Evolutionary conservation across 2,113 vertebrate genomes (phyloP).

Genomic region (Stomatorhinus ivindoensis): DNA sequence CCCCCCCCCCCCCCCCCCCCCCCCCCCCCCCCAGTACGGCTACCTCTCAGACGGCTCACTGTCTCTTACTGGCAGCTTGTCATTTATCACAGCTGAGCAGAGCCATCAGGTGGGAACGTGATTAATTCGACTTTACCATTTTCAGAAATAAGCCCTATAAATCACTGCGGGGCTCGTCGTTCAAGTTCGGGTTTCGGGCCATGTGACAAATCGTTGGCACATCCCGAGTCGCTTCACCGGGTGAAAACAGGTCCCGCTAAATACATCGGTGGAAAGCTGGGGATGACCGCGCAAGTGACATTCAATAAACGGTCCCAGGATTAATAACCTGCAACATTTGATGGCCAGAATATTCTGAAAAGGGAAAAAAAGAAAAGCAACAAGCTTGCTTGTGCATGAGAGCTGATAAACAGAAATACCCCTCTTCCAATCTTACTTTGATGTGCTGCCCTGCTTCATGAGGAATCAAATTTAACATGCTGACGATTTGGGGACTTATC

Average conservation of each 20-base stretch:
- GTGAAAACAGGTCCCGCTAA: slow-evolving; percentile 30
- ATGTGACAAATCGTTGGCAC: slow-evolving; percentile 63
- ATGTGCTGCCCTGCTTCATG: slow-evolving; percentile 32
- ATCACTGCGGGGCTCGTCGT: slow-evolving; percentile 58
- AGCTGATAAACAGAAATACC: slow-evolving; percentile 41
- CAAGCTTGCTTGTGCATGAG: slow-evolving; percentile 9
- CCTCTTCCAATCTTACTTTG: slow-evolving; percentile 23
- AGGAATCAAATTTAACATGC: slow-evolving; percentile 42
- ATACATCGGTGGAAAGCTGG: slow-evolving; percentile 9
- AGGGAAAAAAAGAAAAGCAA: slow-evolving; percentile 17
- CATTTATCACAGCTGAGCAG: slow-evolving; percentile 70
- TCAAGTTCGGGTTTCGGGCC: slow-evolving; percentile 42
- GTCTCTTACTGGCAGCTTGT: slow-evolving; percentile 65
- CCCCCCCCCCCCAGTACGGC: too few species aligned
- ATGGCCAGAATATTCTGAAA: slow-evolving; percentile 22
- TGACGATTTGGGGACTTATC: slow-evolving; percentile 47
- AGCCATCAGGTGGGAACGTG: slow-evolving; percentile 63
- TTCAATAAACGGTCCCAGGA: slow-evolving; percentile 27
- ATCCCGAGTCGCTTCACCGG: slow-evolving; percentile 41
- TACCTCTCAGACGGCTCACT: slow-evolving; percentile 64
- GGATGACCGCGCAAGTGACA: slow-evolving; percentile 26
- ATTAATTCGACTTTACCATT: slow-evolving; percentile 74
- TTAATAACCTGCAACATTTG: slow-evolving; percentile 37
- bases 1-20: too few species aligned
- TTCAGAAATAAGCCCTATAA: slow-evolving; percentile 75